phyloP scores from a whole-genome alignment of 2,888 invertebrate genomes.

The Xanthorhoe spadicearia region DNA sequence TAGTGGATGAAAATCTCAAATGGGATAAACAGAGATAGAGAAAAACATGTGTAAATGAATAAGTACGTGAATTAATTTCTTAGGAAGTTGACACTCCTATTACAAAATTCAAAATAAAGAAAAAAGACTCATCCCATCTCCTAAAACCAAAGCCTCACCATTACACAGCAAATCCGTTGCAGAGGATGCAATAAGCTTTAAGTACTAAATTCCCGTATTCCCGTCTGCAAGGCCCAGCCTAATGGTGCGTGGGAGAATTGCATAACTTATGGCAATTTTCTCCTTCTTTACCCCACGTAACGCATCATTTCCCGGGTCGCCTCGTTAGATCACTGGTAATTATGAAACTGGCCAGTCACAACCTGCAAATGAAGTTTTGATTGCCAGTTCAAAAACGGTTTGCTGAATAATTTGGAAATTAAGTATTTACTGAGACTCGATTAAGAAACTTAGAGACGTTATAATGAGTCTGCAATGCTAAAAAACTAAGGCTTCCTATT shows the following conservation, averaged over 20 bases:
- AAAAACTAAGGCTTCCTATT: too few species aligned
- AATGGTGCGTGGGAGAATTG: constrained; percentile 76
- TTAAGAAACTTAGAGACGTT: background rate
- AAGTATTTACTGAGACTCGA: background rate
- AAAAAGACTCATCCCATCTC: constrained; percentile 12
- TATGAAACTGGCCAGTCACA: constrained; percentile 65
- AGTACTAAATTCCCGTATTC: constrained; percentile 63
- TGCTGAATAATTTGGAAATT: constrained; percentile 18
- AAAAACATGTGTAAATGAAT: too few species aligned
- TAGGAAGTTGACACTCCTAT: too few species aligned
- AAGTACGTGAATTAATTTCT: too few species aligned
- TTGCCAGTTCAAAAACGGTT: constrained; percentile 42
- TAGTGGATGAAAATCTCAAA: too few species aligned
- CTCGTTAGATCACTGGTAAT: constrained; percentile 62
- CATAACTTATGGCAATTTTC: constrained; percentile 80
- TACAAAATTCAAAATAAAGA: background rate
- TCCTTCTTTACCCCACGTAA: constrained; percentile 66
- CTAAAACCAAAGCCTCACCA: constrained; percentile 27
- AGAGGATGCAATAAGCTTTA: constrained; percentile 66
- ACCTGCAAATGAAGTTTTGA: constrained; percentile 52
- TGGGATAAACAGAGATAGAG: too few species aligned
- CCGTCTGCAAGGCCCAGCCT: constrained; percentile 58
- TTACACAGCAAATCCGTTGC: constrained; percentile 56
- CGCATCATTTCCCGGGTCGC: constrained; percentile 71
- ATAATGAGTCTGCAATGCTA: too few species aligned